phyloP scores from a whole-genome alignment of 2,113 vertebrate species.

The Coreoperca whiteheadi region DNA sequence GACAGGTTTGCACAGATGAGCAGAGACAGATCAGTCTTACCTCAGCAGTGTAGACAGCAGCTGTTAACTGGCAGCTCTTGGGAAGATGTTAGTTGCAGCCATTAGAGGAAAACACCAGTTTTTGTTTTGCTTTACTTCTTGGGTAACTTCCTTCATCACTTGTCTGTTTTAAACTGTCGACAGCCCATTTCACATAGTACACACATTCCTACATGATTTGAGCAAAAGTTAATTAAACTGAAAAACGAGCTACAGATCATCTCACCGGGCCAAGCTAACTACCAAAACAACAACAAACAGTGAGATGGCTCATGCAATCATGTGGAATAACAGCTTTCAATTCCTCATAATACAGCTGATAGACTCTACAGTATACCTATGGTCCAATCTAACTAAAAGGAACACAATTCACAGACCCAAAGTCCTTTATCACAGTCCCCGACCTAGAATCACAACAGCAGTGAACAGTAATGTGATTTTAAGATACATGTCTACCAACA shows the following conservation, averaged over 20 bases:
- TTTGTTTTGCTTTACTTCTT: conserved; percentile 17
- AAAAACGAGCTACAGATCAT: background rate
- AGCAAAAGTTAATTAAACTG: background rate
- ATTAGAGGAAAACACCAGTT: conserved; percentile 52
- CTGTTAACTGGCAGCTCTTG: conserved; percentile 74
- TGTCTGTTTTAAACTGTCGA: background rate
- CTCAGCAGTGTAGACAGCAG: conserved; percentile 73
- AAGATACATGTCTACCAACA: background rate
- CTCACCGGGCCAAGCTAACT: background rate
- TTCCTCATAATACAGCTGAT: background rate
- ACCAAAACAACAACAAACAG: conserved; percentile 3
- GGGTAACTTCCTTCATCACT: background rate
- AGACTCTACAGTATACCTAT: background rate
- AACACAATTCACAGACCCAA: background rate
- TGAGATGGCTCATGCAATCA: background rate
- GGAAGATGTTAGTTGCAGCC: conserved; percentile 75
- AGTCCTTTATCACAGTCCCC: background rate
- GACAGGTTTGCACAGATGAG: conserved; percentile 65
- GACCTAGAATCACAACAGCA: background rate
- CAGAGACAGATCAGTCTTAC: conserved; percentile 78
- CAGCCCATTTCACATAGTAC: background rate
- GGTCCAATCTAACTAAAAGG: background rate
- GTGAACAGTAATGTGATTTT: background rate
- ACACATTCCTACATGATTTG: background rate
- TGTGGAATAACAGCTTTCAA: background rate